Percentiles rank a stretch among this genome's conserved stretches.
phyloP scores from a whole-genome alignment of 2,113 vertebrate genomes.

The Rhynchomys soricoides region DNA sequence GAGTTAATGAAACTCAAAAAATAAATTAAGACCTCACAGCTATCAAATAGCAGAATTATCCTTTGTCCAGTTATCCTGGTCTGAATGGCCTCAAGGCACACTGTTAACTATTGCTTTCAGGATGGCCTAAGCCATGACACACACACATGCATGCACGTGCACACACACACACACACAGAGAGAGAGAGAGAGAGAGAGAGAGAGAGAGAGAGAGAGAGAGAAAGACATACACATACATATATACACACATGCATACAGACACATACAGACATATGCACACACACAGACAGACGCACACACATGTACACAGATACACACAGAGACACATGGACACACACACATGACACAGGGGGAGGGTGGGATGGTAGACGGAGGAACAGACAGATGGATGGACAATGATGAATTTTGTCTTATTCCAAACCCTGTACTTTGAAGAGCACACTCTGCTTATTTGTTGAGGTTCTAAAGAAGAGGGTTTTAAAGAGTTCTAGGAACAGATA shows the following conservation, averaged over 20 bases:
- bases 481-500: neutral
- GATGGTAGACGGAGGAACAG: neutral
- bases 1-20: neutral
- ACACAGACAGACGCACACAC: neutral
- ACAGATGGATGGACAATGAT: neutral
- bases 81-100: neutral
- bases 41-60: neutral
- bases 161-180: neutral
- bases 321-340: neutral
- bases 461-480: neutral
- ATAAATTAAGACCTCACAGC: neutral
- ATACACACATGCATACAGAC: neutral
- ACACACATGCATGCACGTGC: neutral
- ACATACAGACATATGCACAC: neutral
- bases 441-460: neutral
- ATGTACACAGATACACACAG: no score
- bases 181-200: no score
- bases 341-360: no score
- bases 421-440: neutral
- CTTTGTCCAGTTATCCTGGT: neutral
- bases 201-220: no score
- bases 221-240: no score
- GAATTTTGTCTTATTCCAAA: constrained; percentile 18
- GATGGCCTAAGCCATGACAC: neutral
- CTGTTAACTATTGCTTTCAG: neutral